Conservation (phyloP, 1,140 invertebrate species). For the Phymastichus coffea region DNA sequence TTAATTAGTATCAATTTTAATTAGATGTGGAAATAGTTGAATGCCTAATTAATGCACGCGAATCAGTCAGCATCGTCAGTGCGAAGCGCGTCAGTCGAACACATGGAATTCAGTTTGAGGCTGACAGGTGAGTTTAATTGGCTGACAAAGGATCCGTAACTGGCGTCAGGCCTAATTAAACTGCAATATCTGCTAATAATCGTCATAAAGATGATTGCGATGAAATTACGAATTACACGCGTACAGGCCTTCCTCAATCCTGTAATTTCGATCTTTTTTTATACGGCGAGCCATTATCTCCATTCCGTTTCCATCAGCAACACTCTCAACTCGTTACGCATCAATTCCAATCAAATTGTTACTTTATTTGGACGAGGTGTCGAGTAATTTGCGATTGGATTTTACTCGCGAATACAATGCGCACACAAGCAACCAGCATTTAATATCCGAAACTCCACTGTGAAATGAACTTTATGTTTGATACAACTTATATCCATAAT, state of each 20-base stretch:
- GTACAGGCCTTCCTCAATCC: too few relatives aligned
- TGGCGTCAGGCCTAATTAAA: slow-evolving; percentile 7
- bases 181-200: slow-evolving; percentile 8
- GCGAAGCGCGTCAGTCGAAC: too few relatives aligned
- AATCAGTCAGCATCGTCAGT: too few relatives aligned
- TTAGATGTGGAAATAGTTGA: too few relatives aligned
- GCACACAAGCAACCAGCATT: too few relatives aligned
- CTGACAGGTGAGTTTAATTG: not conserved
- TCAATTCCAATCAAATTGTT: not conserved
- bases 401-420: too few relatives aligned
- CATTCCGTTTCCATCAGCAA: slow-evolving; percentile 3
- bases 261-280: too few relatives aligned
- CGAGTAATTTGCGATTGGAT: slow-evolving; percentile 4
- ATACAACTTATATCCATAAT: too few relatives aligned
- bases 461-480: too few relatives aligned
- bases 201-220: slow-evolving; percentile 6
- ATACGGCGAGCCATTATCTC: not conserved
- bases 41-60: too few relatives aligned
- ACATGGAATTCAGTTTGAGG: slow-evolving; percentile 1
- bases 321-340: not conserved
- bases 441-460: too few relatives aligned
- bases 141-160: not conserved
- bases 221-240: slow-evolving; percentile 26
- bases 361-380: not conserved
- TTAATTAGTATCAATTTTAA: too few relatives aligned